Evolutionary conservation across 2,797 vertebrate genomes (phyloP), one percentile per base, ranked within the genome.

Genomic region (Antennarius maculatus): DNA sequence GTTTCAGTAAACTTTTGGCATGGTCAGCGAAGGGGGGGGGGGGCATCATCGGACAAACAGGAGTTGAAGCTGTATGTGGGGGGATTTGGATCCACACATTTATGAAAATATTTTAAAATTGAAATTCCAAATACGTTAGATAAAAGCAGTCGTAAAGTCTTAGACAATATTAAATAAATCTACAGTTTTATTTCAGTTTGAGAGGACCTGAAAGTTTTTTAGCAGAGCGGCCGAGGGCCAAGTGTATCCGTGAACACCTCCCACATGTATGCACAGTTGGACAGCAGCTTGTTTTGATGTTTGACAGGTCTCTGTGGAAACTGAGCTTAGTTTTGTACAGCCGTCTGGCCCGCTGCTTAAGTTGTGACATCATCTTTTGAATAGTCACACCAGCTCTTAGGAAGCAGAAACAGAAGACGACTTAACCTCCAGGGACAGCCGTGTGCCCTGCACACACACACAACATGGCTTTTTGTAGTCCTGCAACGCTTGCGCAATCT

Each of bases 241-340:
- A 27, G 43, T 41, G 48, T 41, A 54, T 37, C 69, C 50, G 23
- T 10, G 68, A 45, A 70, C 65, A 66, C 46, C 46, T 11, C 43
- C 28, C 29, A 39, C 28, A 69, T 11, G 15, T 54, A 70, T 29
- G 15, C 74, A 50, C 58, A 66, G 69, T 69, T 49, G 71, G 74
- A 74, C 55, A 42, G 46, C 49, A 48, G 73, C 46, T 46, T 88
- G 81, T 90, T 89, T 88, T 88, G 82, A 80, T 89, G 89, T 92
- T 92, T 90, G 79, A 90, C 64, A 63, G 52, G 82, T 92, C 89
- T 88, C 88, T 80, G 74, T 91, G 89, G 92, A 88, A 89, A 92
- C 83, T 54, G 77, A 87, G 82, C 84, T 74, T 68, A 75, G 79
- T 87, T 91, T 87, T 90, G 89, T 86, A 76, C 61, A 16, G 47